Evolutionary conservation across 2,113 vertebrate genomes (phyloP).

Genomic region (human (Homo sapiens)): GRCh38 chr13:67778501-67779000

Average conservation of each 20-base stretch:
- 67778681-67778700: constrained; percentile 31
- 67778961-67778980: not conserved
- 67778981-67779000: not conserved
- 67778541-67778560: constrained; percentile 55
- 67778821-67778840: constrained; percentile 35
- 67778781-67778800: not conserved
- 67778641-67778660: not conserved
- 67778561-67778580: constrained; percentile 54
- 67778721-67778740: not conserved
- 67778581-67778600: constrained; percentile 51
- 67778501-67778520: constrained; percentile 69
- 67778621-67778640: not conserved
- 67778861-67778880: constrained; percentile 33
- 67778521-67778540: constrained; percentile 32
- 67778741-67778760: constrained; percentile 58
- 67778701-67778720: constrained; percentile 27
- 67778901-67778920: not conserved
- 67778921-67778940: not conserved
- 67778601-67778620: constrained; percentile 34
- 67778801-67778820: not conserved
- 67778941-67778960: not conserved
- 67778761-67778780: constrained; percentile 52
- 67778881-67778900: not conserved
- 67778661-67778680: not conserved
- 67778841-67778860: constrained; percentile 38